Percentiles rank a stretch among this genome's conserved stretches.
Conservation (phyloP, 2,888 invertebrate genomes). For the Lysandra coridon region DNA sequence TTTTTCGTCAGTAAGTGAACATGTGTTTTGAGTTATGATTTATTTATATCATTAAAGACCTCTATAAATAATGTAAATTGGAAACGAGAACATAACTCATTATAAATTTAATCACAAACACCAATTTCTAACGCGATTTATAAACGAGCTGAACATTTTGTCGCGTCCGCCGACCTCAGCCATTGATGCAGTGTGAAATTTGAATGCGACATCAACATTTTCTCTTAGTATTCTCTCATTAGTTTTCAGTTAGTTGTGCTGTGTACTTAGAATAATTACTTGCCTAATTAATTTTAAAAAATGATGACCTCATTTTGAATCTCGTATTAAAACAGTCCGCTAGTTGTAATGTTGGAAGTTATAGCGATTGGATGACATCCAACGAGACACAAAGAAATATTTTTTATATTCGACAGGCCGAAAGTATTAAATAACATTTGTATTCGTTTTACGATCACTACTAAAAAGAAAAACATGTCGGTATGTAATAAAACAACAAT, state of each 20-base stretch:
- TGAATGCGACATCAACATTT: slow-evolving; percentile 53
- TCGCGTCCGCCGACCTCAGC: neutral
- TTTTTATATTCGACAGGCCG: slow-evolving; percentile 21
- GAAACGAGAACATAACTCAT: slow-evolving; percentile 7
- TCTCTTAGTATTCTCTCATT: slow-evolving; percentile 66
- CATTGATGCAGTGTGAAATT: slow-evolving; percentile 52
- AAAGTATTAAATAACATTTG: slow-evolving; percentile 31
- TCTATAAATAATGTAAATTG: slow-evolving; percentile 17
- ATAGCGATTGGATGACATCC: slow-evolving; percentile 52
- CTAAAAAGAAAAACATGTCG: slow-evolving; percentile 7
- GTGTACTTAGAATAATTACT: slow-evolving; percentile 70
- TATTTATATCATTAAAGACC: slow-evolving; percentile 5
- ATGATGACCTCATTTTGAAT: slow-evolving; percentile 64
- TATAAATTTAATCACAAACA: slow-evolving; percentile 24
- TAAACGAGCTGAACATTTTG: slow-evolving; percentile 3
- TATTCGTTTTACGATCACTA: neutral
- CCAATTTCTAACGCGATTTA: slow-evolving; percentile 18
- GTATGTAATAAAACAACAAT: slow-evolving; percentile 14
- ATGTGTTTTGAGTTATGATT: neutral
- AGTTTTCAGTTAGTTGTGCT: slow-evolving; percentile 78
- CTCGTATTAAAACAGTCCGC: slow-evolving; percentile 75
- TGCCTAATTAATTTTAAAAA: slow-evolving; percentile 55
- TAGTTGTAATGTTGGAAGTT: slow-evolving; percentile 60
- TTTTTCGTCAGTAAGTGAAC: slow-evolving; percentile 3
- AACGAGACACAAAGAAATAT: slow-evolving; percentile 45